Percentiles rank a stretch among this genome's conserved stretches.
Conservation (phyloP, 2,888 invertebrate species). For the Cephalotes varians region DNA sequence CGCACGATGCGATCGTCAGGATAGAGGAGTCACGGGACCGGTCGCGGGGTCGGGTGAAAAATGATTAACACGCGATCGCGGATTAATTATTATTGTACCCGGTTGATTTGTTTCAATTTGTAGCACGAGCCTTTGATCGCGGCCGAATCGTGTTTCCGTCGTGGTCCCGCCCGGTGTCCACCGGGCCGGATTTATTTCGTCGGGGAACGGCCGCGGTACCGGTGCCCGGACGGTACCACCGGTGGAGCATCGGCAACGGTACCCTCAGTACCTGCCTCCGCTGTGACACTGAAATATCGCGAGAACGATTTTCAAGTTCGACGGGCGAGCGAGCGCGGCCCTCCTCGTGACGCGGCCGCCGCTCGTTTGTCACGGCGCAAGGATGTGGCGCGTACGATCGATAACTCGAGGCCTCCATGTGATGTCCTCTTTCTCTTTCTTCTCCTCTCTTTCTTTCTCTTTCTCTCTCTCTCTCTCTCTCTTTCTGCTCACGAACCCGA, state of each 20-base stretch:
- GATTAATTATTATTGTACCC: slow-evolving; percentile 85
- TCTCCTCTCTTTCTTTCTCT: not conserved
- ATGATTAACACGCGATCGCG: slow-evolving; percentile 82
- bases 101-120: slow-evolving; percentile 85
- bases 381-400: slow-evolving; percentile 47
- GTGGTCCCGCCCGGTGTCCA: slow-evolving; percentile 74
- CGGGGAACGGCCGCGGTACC: slow-evolving; percentile 27
- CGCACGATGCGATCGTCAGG: not conserved
- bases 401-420: slow-evolving; percentile 25
- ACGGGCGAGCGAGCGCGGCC: slow-evolving; percentile 37
- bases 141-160: slow-evolving; percentile 81
- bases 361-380: slow-evolving; percentile 55
- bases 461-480: not conserved
- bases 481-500: not conserved
- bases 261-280: slow-evolving; percentile 56
- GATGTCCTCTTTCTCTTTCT: slow-evolving; percentile 1
- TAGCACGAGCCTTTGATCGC: slow-evolving; percentile 81
- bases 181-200: slow-evolving; percentile 73
- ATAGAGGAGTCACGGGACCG: not conserved
- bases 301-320: slow-evolving; percentile 62
- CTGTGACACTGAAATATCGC: slow-evolving; percentile 64
- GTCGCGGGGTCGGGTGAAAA: slow-evolving; percentile 32
- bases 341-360: slow-evolving; percentile 48
- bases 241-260: slow-evolving; percentile 41
- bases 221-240: slow-evolving; percentile 61